Evolutionary conservation across 2,113 vertebrate species (phyloP).

Genomic region (Podilymbus podiceps): DNA sequence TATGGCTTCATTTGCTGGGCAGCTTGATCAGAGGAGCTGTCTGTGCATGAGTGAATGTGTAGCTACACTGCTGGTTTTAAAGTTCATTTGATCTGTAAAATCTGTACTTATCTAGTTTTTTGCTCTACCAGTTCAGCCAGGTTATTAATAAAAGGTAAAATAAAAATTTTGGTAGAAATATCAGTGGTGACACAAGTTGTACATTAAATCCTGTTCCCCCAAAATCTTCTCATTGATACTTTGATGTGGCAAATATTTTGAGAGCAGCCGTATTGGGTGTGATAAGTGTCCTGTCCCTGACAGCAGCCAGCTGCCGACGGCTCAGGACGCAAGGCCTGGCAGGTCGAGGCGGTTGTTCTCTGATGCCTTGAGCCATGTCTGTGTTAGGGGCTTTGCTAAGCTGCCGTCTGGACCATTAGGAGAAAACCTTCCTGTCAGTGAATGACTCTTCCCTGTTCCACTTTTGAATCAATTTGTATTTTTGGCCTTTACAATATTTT

Average conservation of each 20-base stretch:
- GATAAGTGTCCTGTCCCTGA: background rate
- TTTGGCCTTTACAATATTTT: background rate
- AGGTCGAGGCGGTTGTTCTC: background rate
- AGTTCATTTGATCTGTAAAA: constrained; percentile 39
- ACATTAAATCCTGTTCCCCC: background rate
- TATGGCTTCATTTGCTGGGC: constrained; percentile 25
- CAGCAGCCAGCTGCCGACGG: background rate
- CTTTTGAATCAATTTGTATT: background rate
- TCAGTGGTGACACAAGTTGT: background rate
- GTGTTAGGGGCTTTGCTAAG: background rate
- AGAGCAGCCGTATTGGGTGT: background rate
- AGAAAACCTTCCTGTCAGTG: background rate
- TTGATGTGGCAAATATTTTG: background rate
- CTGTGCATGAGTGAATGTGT: background rate
- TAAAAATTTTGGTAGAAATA: background rate
- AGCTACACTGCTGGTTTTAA: background rate
- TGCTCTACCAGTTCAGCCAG: background rate
- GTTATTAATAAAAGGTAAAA: constrained; percentile 26
- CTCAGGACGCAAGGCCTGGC: background rate
- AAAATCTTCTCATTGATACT: background rate
- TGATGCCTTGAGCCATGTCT: background rate
- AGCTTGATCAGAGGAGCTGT: constrained; percentile 6
- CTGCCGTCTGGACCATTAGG: background rate
- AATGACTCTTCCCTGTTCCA: background rate
- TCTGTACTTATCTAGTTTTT: constrained; percentile 1